These are phyloP conservation scores for Schizopygopsis malacanthus DNA, from an alignment of 2,797 vertebrate species.

Conservation along the genomic window DNA sequence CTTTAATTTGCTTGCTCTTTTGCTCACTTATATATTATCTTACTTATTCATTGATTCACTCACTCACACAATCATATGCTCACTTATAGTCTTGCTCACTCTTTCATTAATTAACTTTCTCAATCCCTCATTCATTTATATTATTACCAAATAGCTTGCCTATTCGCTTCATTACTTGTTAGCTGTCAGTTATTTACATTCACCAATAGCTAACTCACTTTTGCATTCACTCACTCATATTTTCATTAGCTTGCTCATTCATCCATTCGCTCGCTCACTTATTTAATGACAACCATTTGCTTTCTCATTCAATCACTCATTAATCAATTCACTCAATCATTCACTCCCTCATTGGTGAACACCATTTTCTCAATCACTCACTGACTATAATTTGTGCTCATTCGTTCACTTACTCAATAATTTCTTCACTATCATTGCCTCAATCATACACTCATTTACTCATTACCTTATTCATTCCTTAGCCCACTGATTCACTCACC, in stretches of 20 bases:
- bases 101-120: not conserved
- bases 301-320: not conserved
- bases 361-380: not conserved
- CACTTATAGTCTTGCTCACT: not conserved
- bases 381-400: too few relatives aligned
- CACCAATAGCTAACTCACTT: too few relatives aligned
- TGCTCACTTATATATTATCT: not conserved
- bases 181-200: not conserved
- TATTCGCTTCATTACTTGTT: not conserved
- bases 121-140: not conserved
- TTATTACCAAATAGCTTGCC: not conserved
- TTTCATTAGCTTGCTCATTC: not conserved
- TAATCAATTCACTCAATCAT: not conserved
- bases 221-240: not conserved
- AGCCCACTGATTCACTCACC: not conserved
- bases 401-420: too few relatives aligned
- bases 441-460: too few relatives aligned
- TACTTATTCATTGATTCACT: not conserved
- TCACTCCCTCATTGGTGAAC: slow-evolving; percentile 40
- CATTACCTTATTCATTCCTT: not conserved
- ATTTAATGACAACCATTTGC: not conserved
- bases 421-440: too few relatives aligned
- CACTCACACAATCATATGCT: not conserved
- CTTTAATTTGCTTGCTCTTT: not conserved
- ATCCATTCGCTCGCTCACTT: not conserved